These are phyloP conservation scores for Prietella phreatophila DNA, from an alignment of 2,113 vertebrate genomes.

Conservation along the genomic window DNA sequence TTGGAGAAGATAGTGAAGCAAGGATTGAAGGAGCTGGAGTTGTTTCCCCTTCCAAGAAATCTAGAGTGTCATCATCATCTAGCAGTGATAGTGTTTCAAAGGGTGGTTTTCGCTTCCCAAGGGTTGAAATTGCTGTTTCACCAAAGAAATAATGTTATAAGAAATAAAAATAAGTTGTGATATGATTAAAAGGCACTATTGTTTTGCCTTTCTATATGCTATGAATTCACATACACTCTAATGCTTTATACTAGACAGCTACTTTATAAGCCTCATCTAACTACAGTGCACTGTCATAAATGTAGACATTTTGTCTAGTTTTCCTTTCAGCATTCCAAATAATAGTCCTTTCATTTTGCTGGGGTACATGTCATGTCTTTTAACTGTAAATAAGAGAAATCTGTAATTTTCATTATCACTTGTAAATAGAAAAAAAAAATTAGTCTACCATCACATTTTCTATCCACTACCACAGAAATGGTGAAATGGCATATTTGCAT, in stretches of 20 bases:
- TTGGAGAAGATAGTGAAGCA: slow-evolving; percentile 76
- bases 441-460: slow-evolving; percentile 51
- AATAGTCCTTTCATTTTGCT: slow-evolving; percentile 42
- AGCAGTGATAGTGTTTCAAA: slow-evolving; percentile 84
- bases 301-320: slow-evolving; percentile 1
- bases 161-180: slow-evolving; percentile 19
- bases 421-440: slow-evolving; percentile 75
- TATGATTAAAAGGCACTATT: slow-evolving; percentile 48
- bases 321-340: slow-evolving; percentile 29
- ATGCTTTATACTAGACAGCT: slow-evolving; percentile 33
- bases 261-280: slow-evolving; percentile 49
- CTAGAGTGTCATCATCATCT: slow-evolving; percentile 83
- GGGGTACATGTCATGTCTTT: slow-evolving; percentile 63
- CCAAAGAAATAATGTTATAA: slow-evolving; percentile 75
- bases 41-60: slow-evolving; percentile 73
- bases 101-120: slow-evolving; percentile 74
- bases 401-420: slow-evolving; percentile 72
- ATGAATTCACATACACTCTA: slow-evolving; percentile 11
- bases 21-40: slow-evolving; percentile 64
- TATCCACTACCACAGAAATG: slow-evolving; percentile 64
- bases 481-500: slow-evolving; percentile 50
- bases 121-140: slow-evolving; percentile 77
- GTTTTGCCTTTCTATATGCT: slow-evolving; percentile 41
- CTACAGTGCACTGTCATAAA: slow-evolving; percentile 39
- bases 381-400: slow-evolving; percentile 79